Conservation (phyloP, 2,888 invertebrate genomes). For the Lochmaea capreae region DNA sequence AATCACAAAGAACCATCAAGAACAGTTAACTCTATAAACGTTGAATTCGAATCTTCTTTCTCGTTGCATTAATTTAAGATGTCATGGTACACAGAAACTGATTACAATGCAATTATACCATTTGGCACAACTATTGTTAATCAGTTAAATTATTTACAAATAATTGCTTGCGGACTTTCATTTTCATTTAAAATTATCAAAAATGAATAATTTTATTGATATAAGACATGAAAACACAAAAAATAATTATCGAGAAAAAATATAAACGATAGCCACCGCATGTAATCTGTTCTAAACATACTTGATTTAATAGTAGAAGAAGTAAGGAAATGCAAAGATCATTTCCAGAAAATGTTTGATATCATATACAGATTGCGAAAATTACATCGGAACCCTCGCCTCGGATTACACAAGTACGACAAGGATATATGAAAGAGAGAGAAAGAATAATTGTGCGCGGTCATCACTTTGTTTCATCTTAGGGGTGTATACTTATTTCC, state of each 20-base stretch:
- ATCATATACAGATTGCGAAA: too few species aligned
- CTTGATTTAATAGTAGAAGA: not conserved
- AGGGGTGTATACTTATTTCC: too few species aligned
- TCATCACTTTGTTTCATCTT: too few species aligned
- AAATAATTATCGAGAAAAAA: not conserved
- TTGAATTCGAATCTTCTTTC: slow-evolving; percentile 4
- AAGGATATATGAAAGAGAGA: too few species aligned
- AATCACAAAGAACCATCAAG: slow-evolving; percentile 2
- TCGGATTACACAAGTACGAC: too few species aligned
- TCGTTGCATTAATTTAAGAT: slow-evolving; percentile 24
- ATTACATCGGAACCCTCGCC: too few species aligned
- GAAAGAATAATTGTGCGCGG: too few species aligned
- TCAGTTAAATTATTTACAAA: slow-evolving; percentile 23
- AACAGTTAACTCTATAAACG: slow-evolving; percentile 4
- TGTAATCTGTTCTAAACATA: not conserved
- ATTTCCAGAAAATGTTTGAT: too few species aligned
- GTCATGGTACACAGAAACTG: slow-evolving; percentile 17
- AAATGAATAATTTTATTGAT: slow-evolving; percentile 4
- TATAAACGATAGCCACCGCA: not conserved
- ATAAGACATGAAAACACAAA: not conserved
- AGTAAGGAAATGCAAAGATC: too few species aligned
- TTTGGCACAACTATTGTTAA: slow-evolving; percentile 22
- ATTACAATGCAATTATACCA: slow-evolving; percentile 19
- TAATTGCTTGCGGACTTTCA: slow-evolving; percentile 26
- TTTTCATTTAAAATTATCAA: too few species aligned